Conservation (phyloP, 2,113 vertebrate genomes). For the Tenrec ecaudatus region DNA sequence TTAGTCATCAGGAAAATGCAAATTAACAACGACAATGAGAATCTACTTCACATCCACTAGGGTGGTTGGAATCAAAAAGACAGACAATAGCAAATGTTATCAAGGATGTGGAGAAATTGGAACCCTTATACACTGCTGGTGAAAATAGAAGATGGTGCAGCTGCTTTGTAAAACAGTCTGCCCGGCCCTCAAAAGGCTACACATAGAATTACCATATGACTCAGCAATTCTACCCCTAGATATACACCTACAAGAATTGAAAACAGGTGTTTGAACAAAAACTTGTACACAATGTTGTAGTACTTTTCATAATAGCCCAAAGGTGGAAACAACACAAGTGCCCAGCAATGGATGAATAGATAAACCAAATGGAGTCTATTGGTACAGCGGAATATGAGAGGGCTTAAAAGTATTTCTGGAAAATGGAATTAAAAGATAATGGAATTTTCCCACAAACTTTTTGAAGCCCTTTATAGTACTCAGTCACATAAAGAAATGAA, state of each 20-base stretch:
- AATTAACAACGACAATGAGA: slow-evolving; percentile 31
- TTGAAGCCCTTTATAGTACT: not conserved
- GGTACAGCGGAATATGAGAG: not conserved
- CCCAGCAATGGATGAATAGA: not conserved
- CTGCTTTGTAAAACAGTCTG: not conserved
- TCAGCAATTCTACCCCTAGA: not conserved
- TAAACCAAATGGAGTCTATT: slow-evolving; percentile 21
- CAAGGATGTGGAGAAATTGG: not conserved
- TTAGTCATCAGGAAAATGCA: slow-evolving; percentile 17
- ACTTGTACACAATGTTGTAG: not conserved
- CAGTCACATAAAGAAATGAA: not conserved
- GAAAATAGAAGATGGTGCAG: not conserved
- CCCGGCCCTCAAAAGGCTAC: slow-evolving; percentile 13
- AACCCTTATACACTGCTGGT: not conserved
- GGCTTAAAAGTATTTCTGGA: too few species aligned
- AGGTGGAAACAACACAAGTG: not conserved
- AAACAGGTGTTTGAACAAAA: not conserved
- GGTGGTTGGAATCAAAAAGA: slow-evolving; percentile 4
- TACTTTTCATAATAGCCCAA: slow-evolving; percentile 10
- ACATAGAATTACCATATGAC: not conserved
- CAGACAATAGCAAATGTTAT: not conserved
- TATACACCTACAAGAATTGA: not conserved
- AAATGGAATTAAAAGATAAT: too few species aligned
- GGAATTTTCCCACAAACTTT: too few species aligned
- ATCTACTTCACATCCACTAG: not conserved